These are phyloP conservation scores for Hycleus phaleratus DNA, from an alignment of 1,140 invertebrate genomes.

Conservation along the genomic window DNA sequence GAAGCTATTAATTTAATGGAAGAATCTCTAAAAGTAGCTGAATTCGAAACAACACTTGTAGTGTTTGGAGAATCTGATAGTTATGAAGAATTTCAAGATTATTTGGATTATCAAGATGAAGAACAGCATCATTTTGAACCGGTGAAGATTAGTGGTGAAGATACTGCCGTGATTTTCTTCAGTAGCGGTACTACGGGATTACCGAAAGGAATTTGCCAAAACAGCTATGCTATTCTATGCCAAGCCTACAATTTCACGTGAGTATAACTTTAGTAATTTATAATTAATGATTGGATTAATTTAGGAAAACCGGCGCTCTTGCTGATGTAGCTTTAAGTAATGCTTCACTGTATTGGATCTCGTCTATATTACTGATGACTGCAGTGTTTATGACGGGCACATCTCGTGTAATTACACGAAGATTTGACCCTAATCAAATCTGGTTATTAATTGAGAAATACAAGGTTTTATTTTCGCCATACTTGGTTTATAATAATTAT, in stretches of 20 bases:
- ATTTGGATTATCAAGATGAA: background rate
- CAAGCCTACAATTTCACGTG: conserved; percentile 11
- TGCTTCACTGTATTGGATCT: conserved; percentile 31
- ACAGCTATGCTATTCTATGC: conserved; percentile 15
- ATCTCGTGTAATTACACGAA: conserved; percentile 32
- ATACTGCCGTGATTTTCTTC: conserved; percentile 25
- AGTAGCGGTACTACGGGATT: conserved; percentile 30
- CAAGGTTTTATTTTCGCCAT: conserved; percentile 29
- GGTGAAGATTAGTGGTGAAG: conserved; percentile 1
- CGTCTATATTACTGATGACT: conserved; percentile 22
- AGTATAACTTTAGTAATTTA: conserved; percentile 4
- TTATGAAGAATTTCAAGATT: conserved; percentile 17
- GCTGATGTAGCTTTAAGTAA: conserved; percentile 15
- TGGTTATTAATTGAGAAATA: conserved; percentile 41
- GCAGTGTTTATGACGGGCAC: conserved; percentile 26
- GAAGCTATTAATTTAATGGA: conserved; percentile 13
- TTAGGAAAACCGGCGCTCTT: conserved; percentile 3
- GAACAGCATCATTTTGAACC: conserved; percentile 16
- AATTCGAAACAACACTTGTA: conserved; percentile 14
- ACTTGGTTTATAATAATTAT: background rate
- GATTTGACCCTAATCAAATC: conserved; percentile 36
- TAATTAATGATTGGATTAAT: background rate
- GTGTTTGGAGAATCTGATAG: conserved; percentile 19
- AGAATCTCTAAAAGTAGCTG: conserved; percentile 2
- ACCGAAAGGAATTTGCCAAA: conserved; percentile 30